These are phyloP conservation scores for Neomicropteryx cornuta DNA, from an alignment of 1,140 invertebrate genomes.

Conservation along the genomic window DNA sequence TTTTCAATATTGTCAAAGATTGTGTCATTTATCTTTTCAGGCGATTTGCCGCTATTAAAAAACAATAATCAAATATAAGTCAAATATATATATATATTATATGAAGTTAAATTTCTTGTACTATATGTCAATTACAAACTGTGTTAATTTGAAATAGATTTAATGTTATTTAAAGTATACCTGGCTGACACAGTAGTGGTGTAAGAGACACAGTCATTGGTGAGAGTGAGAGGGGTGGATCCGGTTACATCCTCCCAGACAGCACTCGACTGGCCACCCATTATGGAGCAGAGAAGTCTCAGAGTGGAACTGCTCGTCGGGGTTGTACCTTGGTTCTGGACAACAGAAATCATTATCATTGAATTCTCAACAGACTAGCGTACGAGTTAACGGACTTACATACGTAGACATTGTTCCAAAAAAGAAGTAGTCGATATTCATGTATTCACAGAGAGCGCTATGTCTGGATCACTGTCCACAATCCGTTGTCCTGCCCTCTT, in stretches of 20 bases:
- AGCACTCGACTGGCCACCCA: conserved; percentile 85
- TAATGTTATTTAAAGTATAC: conserved; percentile 14
- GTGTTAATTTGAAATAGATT: background rate
- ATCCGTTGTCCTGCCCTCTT: too few species aligned
- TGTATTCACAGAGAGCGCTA: too few species aligned
- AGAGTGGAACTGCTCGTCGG: conserved; percentile 42
- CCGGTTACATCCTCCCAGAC: conserved; percentile 98
- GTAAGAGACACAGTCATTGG: conserved; percentile 93
- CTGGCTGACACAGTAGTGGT: conserved; percentile 91
- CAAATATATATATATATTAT: background rate
- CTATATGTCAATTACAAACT: background rate
- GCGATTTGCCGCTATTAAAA: too few species aligned
- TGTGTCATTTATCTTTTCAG: too few species aligned
- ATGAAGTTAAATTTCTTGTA: too few species aligned
- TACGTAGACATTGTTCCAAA: too few species aligned
- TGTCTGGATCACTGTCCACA: too few species aligned
- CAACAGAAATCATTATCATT: background rate
- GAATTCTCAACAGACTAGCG: too few species aligned
- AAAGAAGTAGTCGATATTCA: too few species aligned
- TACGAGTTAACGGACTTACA: too few species aligned
- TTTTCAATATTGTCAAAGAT: too few species aligned
- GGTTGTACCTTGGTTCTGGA: conserved; percentile 1
- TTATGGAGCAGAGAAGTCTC: conserved; percentile 86
- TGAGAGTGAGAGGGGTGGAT: conserved; percentile 86
- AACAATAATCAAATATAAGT: too few species aligned